Evolutionary conservation across 2,113 vertebrate species (phyloP).

Genomic region (Oreochromis aureus): DNA sequence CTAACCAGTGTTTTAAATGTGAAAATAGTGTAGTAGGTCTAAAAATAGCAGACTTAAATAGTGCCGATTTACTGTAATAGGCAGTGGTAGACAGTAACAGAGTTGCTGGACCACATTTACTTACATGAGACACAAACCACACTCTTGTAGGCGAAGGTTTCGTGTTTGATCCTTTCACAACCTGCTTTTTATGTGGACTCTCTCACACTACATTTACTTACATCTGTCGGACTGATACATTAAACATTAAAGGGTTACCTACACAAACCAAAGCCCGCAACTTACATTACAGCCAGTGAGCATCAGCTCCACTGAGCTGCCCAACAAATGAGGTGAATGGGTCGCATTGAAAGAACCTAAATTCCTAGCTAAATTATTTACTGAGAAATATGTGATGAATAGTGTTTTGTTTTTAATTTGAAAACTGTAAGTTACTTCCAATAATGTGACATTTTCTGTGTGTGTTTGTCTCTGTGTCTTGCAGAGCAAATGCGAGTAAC

Average conservation of each 20-base stretch:
- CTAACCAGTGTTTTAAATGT: background rate
- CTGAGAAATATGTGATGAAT: background rate
- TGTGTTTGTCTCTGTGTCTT: background rate
- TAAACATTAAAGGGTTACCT: background rate
- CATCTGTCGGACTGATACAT: background rate
- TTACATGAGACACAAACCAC: background rate
- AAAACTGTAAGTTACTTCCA: background rate
- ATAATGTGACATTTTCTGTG: background rate
- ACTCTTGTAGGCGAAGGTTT: background rate
- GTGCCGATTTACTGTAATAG: background rate
- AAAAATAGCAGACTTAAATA: background rate
- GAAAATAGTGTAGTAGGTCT: background rate
- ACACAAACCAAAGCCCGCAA: background rate
- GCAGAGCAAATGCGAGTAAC: background rate
- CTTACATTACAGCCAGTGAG: background rate
- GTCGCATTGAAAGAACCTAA: rapidly evolving
- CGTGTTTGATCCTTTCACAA: background rate
- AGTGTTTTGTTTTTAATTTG: background rate
- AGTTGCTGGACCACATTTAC: background rate
- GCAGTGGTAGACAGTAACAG: background rate
- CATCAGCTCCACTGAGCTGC: background rate
- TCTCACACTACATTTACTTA: background rate
- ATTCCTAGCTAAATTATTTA: background rate
- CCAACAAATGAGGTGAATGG: background rate
- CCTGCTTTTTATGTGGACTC: background rate